Base-by-base conservation (phyloP, 1,140 invertebrate genomes). In the Mercenaria mercenaria region DNA sequence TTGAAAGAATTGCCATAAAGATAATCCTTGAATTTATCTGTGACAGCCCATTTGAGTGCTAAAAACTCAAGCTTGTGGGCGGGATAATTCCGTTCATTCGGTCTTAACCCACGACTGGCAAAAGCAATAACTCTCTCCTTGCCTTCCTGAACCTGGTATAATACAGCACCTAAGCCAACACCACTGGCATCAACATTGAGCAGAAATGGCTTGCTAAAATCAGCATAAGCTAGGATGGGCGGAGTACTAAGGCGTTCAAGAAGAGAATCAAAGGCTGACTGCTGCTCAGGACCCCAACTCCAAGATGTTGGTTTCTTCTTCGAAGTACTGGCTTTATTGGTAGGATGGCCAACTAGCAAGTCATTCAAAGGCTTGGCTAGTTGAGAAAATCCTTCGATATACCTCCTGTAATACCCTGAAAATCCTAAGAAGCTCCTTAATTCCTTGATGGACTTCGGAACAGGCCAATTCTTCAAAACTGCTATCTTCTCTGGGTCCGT, bases 1-100 rank as follows among this genome's bases (percentile, higher is more conserved):
- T 32, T 4, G 34, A 41, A 41, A 11, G 34, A 41, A 56, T 79
- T 26, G 29, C 47, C 43, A 52, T 50, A 79, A 0, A 80, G 34
- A 61, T 88, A 88, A 80, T 90, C 79, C 50, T 85, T 32, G 43
- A 85, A 88, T 64, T 89, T 89, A 15, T 87, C 88, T 13, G 67
- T 83, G 13, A 89, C 59, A 23, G 77, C 82, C 88, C 43, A 80
- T 39, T 80, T 83, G 8, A 91, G 52, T 0, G 89, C 89, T 20
- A 90, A 37, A 29, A 83, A 88, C 39, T 91, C 84, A 13, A 77
- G 43, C n/a, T 91, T 86, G 50, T 88, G 59, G 3, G 80, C 4
- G 43, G 37, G 76, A 56, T 79, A 79, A 34, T 50, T n/a, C 29
- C 50, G 47, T 34, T 79, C 76, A 52, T 20, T 50, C 0, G 23